Conservation (phyloP, 2,113 vertebrate species). For the Thymallus thymallus region DNA sequence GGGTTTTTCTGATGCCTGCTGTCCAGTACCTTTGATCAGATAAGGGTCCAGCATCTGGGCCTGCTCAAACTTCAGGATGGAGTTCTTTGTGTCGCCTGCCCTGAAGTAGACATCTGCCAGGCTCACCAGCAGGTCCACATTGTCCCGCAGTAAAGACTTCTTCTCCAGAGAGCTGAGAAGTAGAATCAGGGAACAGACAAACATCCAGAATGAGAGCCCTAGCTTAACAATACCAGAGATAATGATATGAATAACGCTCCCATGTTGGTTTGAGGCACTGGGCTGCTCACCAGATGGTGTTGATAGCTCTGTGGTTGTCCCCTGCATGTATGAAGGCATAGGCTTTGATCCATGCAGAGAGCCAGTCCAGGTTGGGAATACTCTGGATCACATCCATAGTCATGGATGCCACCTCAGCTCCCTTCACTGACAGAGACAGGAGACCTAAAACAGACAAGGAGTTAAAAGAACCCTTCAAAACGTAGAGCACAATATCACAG, state of each 20-base stretch:
- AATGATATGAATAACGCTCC: neutral
- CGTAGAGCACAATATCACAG: too few relatives aligned
- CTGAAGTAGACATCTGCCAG: slow-evolving; percentile 96
- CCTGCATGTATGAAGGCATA: slow-evolving; percentile 95
- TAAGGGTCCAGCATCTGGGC: slow-evolving; percentile 98
- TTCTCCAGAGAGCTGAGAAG: slow-evolving; percentile 90
- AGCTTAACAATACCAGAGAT: neutral
- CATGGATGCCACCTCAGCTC: slow-evolving; percentile 96
- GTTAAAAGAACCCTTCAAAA: too few relatives aligned
- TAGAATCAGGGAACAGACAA: slow-evolving; percentile 26
- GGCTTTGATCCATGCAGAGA: slow-evolving; percentile 97
- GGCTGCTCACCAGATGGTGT: slow-evolving; percentile 93
- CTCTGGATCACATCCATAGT: slow-evolving; percentile 97
- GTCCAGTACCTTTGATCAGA: slow-evolving; percentile 87
- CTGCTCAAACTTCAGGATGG: slow-evolving; percentile 96
- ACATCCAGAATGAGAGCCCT: neutral
- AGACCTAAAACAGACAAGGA: slow-evolving; percentile 73
- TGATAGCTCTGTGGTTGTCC: slow-evolving; percentile 95
- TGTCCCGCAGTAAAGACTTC: slow-evolving; percentile 93
- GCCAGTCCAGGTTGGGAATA: slow-evolving; percentile 95
- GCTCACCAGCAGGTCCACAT: slow-evolving; percentile 93
- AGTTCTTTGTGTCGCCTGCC: slow-evolving; percentile 95
- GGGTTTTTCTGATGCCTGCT: too few relatives aligned
- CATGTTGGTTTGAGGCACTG: neutral
- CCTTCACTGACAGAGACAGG: slow-evolving; percentile 95